These are phyloP conservation scores for Caenorhabditis sp. DNA, from an alignment of 2,888 invertebrate species.

Conservation along the genomic window DNA sequence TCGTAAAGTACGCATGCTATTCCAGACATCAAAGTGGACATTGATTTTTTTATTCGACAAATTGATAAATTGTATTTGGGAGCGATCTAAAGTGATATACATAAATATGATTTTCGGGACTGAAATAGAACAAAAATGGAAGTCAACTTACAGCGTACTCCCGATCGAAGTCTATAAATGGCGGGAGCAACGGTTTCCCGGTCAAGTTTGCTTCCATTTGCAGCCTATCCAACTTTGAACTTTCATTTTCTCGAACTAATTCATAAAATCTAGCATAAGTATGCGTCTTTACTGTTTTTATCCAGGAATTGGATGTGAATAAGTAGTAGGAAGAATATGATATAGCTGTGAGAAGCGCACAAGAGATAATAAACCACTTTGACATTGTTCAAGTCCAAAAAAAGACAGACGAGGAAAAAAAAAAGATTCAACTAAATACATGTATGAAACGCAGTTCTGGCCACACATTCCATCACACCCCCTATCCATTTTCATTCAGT, in stretches of 20 bases:
- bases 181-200: constrained; percentile 54
- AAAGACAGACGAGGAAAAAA: neutral
- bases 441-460: constrained; percentile 85
- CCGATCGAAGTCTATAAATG: constrained; percentile 82
- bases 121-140: neutral
- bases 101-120: neutral
- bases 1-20: constrained; percentile 57
- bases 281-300: constrained; percentile 33
- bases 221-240: constrained; percentile 19
- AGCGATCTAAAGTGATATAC: too few relatives aligned
- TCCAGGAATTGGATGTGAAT: constrained; percentile 28
- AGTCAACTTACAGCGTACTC: constrained; percentile 57
- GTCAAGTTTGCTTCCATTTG: constrained; percentile 18
- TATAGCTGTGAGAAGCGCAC: constrained; percentile 30
- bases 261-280: constrained; percentile 41
- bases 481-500: constrained; percentile 92
- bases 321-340: constrained; percentile 48
- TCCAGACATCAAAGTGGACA: constrained; percentile 69
- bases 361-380: constrained; percentile 51
- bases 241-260: constrained; percentile 19
- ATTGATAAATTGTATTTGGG: constrained; percentile 66
- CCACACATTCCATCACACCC: constrained; percentile 83
- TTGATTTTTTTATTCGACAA: constrained; percentile 73
- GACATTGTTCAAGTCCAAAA: constrained; percentile 13
- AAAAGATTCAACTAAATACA: constrained; percentile 26